Base-by-base conservation (phyloP, 2,797 vertebrate genomes). In the Chaetophractus vellerosus region DNA sequence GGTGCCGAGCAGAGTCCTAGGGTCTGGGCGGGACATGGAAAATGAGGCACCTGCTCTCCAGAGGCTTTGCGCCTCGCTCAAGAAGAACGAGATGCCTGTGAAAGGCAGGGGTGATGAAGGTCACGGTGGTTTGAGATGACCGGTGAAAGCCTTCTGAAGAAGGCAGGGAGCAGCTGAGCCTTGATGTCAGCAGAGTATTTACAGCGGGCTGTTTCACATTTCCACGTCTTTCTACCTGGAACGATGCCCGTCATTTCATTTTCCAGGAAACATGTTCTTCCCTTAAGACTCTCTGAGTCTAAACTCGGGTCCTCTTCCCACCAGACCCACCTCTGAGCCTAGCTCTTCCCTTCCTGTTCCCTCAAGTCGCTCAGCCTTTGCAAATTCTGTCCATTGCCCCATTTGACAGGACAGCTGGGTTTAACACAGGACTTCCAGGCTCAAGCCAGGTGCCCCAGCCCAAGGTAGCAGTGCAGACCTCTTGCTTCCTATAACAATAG, bases 11-110 rank as follows among this genome's bases (percentile, higher is more conserved):
- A 11, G 2, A 7, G n/a, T 23, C 16, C 66, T 41, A 33, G 11
- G 76, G 33, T 26, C 64, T 14, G 9, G 18, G 9, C 1, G 0
- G 4, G 12, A 23, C 0, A 5, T 0, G 2, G 33, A 10, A 38
- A 52, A 74, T 10, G 64, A 1, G 5, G 38, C 31, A 16, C 5
- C 16, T 8, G 1, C 16, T 69, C 61, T 21, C 50, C 64, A 7
- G 69, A 21, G 18, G 2, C 6, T 8, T 36, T n/a, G 9, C 7
- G 33, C 7, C 15, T 14, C 0, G 0, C 9, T 50, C 33, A 64
- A 45, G 3, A 16, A 82, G 36, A 48, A 57, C 0, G 1, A 6
- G 5, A 38, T 31, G 36, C 33, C 21, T 69, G 31, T 64, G 28
- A 66, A 16, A 33, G 15, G 16, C 31, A 15, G 24, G 18, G 0